A percentile compares a stretch with the other conserved stretches of the same genome.
These are phyloP conservation scores for Agelas oroides DNA, from an alignment of 37 sponge, comb jelly and placozoan species.

Conservation along the genomic window DNA sequence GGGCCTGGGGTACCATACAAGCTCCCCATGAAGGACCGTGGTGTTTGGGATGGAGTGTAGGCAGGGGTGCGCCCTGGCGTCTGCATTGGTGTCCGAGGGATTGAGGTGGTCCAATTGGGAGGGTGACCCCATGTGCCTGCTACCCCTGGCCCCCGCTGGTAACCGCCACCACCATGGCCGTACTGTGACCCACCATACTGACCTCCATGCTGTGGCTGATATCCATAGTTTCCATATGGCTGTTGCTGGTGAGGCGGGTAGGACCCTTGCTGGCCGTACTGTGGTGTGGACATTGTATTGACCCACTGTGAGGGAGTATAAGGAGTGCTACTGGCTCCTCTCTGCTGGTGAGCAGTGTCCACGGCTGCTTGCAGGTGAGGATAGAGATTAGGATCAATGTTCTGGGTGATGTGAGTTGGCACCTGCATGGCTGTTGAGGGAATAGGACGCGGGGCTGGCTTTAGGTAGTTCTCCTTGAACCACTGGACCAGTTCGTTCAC, in stretches of 20 bases:
- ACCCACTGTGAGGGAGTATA: constrained; percentile 69
- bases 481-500: constrained; percentile 79
- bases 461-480: constrained; percentile 91
- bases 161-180: constrained; percentile 5
- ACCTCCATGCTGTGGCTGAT: neutral
- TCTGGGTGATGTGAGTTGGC: neutral
- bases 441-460: constrained; percentile 59
- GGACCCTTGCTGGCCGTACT: constrained; percentile 4
- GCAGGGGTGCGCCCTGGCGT: constrained; percentile 49
- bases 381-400: constrained; percentile 26
- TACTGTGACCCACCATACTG: neutral
- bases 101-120: neutral
- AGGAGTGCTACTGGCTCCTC: constrained; percentile 15
- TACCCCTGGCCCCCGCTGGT: neutral
- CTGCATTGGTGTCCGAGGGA: constrained; percentile 14
- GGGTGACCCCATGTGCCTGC: neutral
- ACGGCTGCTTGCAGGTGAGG: constrained; percentile 14
- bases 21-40: neutral
- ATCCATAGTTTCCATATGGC: too few relatives aligned
- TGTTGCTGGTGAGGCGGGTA: too few relatives aligned
- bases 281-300: constrained; percentile 7
- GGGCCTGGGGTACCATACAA: too few relatives aligned
- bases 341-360: neutral
- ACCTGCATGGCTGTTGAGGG: neutral
- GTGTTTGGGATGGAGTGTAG: constrained; percentile 34